A percentile compares a stretch with the other conserved stretches of the same genome.
These are phyloP conservation scores for Lepidotrigona ventralis DNA, from an alignment of 1,140 invertebrate species.

Conservation along the genomic window DNA sequence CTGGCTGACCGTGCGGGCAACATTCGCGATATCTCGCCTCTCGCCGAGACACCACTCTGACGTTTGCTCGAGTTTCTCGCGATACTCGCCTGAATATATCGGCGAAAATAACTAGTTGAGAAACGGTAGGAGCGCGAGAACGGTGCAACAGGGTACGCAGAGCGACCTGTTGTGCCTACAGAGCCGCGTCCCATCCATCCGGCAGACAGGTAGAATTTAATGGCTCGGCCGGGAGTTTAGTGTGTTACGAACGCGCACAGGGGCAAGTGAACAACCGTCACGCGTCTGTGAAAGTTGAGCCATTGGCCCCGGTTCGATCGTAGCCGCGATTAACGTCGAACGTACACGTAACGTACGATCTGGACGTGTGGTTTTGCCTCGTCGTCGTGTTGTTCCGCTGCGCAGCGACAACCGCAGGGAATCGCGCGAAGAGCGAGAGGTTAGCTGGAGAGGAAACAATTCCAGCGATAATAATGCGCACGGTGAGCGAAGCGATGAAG, in stretches of 20 bases:
- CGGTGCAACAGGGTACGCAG: not conserved
- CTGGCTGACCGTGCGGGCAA: not conserved
- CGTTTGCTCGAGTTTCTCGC: too few species aligned
- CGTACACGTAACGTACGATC: too few species aligned
- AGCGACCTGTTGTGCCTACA: conserved; percentile 9
- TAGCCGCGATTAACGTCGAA: too few species aligned
- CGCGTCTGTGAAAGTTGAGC: not conserved
- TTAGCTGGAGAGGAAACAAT: conserved; percentile 38
- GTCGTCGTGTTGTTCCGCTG: too few species aligned
- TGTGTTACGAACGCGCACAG: too few species aligned
- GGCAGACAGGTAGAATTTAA: not conserved
- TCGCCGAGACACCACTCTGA: not conserved
- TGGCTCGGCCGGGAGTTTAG: not conserved
- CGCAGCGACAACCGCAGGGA: not conserved
- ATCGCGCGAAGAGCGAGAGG: not conserved
- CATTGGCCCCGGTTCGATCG: too few species aligned
- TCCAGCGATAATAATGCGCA: conserved; percentile 61
- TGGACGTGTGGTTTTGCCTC: too few species aligned
- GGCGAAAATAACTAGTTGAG: not conserved
- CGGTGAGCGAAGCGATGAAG: conserved; percentile 67
- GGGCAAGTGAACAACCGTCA: not conserved
- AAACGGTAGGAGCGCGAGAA: not conserved
- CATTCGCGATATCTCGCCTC: not conserved
- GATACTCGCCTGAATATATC: too few species aligned
- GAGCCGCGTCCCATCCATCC: not conserved